Evolutionary conservation across 2,888 invertebrate species (phyloP).

Genomic region (Homarus gammarus): DNA sequence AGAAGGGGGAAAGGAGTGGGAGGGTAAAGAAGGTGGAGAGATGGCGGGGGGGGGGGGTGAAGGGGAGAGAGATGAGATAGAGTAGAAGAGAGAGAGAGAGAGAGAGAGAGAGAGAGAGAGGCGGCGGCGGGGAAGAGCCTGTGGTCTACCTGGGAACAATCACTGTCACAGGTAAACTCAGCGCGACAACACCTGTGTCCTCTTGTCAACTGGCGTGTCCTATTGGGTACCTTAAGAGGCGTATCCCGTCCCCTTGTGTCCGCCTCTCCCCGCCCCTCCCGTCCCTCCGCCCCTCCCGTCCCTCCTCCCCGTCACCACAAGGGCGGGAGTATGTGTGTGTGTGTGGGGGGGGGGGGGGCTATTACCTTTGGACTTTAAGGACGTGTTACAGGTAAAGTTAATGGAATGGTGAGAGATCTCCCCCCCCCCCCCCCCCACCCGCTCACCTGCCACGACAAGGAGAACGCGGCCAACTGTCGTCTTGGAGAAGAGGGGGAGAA

Average conservation of each 20-base stretch:
- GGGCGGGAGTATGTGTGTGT: too few species aligned
- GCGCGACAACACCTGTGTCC: conserved; percentile 15
- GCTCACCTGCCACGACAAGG: not conserved
- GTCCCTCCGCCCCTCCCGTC: too few species aligned
- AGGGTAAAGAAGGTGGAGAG: too few species aligned
- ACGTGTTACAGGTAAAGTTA: conserved; percentile 14
- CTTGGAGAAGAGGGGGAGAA: not conserved
- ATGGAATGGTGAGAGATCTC: conserved; percentile 20
- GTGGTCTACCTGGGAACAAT: conserved; percentile 37
- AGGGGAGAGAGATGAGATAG: not conserved
- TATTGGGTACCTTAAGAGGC: conserved; percentile 7
- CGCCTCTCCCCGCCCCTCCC: too few species aligned
- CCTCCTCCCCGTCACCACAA: too few species aligned
- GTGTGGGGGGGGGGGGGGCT: not conserved
- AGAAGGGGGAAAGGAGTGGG: too few species aligned
- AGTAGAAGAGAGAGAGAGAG: not conserved
- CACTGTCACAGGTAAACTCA: conserved; percentile 32
- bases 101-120: not conserved
- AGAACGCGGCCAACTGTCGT: not conserved
- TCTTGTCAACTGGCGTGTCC: conserved; percentile 20
- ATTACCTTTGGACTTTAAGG: not conserved
- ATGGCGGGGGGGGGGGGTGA: too few species aligned
- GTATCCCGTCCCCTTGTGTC: not conserved
- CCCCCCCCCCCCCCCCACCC: too few species aligned
- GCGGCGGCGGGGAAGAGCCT: too few species aligned